Percentiles rank a stretch among this genome's conserved stretches.
Evolutionary conservation across 2,113 vertebrate genomes (phyloP).

Genomic region (Oncorhynchus mykiss): DNA sequence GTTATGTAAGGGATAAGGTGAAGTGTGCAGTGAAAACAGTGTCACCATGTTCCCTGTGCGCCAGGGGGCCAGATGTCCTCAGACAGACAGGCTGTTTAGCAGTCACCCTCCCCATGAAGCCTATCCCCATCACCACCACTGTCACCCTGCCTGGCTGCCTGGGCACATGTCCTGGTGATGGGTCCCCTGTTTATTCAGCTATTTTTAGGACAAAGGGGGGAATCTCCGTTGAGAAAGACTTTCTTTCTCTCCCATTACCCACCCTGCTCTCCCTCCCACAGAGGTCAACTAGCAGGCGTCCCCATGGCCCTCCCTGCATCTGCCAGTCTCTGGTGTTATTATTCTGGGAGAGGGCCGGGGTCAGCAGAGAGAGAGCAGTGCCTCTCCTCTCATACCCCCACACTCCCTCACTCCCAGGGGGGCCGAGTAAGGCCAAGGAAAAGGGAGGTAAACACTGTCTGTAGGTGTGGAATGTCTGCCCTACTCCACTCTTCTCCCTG

Average conservation of each 20-base stretch:
- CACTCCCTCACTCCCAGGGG: conserved; percentile 30
- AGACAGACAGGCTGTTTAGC: conserved; percentile 39
- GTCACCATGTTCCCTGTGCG: conserved; percentile 25
- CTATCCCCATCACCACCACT: neutral
- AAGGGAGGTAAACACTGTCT: conserved; percentile 22
- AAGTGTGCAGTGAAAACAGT: conserved; percentile 27
- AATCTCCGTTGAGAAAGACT: conserved; percentile 43
- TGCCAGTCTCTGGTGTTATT: conserved; percentile 56
- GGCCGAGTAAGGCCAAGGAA: neutral
- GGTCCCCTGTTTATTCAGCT: conserved; percentile 50
- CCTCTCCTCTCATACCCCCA: conserved; percentile 29
- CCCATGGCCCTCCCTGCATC: conserved; percentile 52
- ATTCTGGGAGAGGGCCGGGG: conserved; percentile 47
- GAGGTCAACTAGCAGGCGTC: conserved; percentile 64
- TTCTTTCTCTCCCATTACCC: conserved; percentile 36
- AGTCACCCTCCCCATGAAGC: conserved; percentile 3
- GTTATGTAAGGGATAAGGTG: conserved; percentile 26
- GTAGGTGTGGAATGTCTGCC: conserved; percentile 45
- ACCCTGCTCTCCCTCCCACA: conserved; percentile 54
- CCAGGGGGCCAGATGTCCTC: conserved; percentile 50
- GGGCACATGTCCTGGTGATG: conserved; percentile 51
- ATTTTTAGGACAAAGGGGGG: conserved; percentile 44
- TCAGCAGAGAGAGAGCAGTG: conserved; percentile 14
- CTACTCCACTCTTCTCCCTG: neutral
- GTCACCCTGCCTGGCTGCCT: conserved; percentile 11